A percentile compares a stretch with the other conserved stretches of the same genome.
Evolutionary conservation across 2,888 invertebrate genomes (phyloP).

Genomic region (Cryptus viduatorius): DNA sequence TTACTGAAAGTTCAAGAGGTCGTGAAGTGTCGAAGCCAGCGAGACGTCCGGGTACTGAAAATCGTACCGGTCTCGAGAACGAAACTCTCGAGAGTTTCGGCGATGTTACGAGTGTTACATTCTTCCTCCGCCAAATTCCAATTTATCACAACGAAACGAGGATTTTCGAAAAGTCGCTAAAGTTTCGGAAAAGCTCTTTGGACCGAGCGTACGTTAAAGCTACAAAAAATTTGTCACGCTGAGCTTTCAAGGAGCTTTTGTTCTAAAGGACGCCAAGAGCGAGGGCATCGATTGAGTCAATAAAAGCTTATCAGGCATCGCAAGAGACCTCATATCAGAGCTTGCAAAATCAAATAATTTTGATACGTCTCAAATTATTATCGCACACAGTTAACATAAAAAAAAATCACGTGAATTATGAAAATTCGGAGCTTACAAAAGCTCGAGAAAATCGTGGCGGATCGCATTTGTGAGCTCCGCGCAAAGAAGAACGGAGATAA

Average conservation of each 20-base stretch:
- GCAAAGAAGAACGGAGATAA: neutral
- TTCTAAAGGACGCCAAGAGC: too few species aligned
- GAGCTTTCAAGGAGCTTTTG: neutral
- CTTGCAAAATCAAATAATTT: neutral
- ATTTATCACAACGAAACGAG: constrained; percentile 50
- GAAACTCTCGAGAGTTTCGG: constrained; percentile 24
- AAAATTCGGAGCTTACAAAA: neutral
- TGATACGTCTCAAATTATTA: neutral
- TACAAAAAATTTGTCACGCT: neutral
- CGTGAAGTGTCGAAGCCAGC: constrained; percentile 38
- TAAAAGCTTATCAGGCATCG: neutral
- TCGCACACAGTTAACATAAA: neutral
- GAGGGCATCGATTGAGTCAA: neutral
- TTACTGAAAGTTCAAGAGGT: constrained; percentile 49
- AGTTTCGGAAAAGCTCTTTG: constrained; percentile 32
- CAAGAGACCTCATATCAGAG: neutral
- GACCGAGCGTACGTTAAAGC: constrained; percentile 13
- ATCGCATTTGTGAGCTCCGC: neutral
- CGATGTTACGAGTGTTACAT: constrained; percentile 38
- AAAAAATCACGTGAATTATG: neutral
- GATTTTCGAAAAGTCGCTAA: constrained; percentile 28
- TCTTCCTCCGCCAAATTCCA: constrained; percentile 43
- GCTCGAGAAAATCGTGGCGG: neutral
- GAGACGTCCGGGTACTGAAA: constrained; percentile 19
- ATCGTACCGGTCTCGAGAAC: constrained; percentile 8